Conservation (phyloP, 2,888 invertebrate species). For the Orthosia cruda region DNA sequence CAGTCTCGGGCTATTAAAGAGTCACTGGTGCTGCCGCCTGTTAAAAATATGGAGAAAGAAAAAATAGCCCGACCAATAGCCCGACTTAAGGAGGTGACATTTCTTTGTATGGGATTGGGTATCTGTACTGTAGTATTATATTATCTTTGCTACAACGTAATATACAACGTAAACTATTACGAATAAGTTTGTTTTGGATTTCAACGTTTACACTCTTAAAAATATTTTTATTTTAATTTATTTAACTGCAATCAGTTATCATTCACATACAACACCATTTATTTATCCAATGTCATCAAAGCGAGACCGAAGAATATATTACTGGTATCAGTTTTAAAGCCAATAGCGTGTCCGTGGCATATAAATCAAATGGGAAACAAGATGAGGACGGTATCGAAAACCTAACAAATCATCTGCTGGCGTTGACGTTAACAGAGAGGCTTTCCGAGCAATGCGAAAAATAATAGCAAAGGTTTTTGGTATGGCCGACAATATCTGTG, state of each 20-base stretch:
- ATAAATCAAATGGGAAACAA: constrained; percentile 74
- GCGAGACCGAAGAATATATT: constrained; percentile 45
- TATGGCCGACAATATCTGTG: neutral
- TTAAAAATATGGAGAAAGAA: no score
- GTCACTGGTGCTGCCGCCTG: no score
- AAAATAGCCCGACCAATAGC: no score
- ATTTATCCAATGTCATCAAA: constrained; percentile 29
- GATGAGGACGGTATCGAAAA: constrained; percentile 72
- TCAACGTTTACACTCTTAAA: no score
- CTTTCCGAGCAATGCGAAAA: constrained; percentile 37
- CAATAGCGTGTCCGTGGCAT: constrained; percentile 61
- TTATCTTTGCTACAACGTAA: no score
- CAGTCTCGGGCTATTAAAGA: no score
- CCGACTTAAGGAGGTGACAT: no score
- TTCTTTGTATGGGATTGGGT: no score
- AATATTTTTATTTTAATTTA: neutral
- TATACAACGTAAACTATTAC: no score
- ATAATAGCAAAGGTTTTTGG: constrained; percentile 42
- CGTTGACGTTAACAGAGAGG: constrained; percentile 63
- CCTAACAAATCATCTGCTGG: constrained; percentile 72
- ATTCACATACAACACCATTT: constrained; percentile 3
- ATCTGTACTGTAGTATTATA: no score
- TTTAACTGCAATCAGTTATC: neutral
- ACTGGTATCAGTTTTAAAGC: constrained; percentile 62
- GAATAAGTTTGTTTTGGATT: no score